Percentiles rank a stretch among this genome's conserved stretches.
Evolutionary conservation across 1,140 invertebrate genomes (phyloP).

Genomic region (Hydropsyche tenuis): DNA sequence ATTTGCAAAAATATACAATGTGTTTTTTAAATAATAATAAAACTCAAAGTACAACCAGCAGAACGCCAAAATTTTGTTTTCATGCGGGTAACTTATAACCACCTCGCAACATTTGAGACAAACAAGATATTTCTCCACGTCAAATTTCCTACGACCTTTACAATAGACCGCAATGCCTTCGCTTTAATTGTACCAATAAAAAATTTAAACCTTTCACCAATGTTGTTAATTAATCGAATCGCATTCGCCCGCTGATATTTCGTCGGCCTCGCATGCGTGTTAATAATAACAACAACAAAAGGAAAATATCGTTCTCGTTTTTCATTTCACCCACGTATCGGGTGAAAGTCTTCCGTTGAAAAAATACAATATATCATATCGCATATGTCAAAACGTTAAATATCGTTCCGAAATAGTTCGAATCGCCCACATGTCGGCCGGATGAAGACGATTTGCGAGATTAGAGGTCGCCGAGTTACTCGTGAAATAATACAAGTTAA

Average conservation of each 20-base stretch:
- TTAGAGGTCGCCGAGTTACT: slow-evolving; percentile 28
- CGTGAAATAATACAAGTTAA: slow-evolving; percentile 2
- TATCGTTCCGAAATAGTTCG: neutral
- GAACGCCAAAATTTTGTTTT: no score
- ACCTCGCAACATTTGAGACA: no score
- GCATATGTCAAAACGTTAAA: neutral
- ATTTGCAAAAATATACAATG: no score
- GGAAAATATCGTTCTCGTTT: slow-evolving; percentile 14
- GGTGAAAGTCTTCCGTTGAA: neutral
- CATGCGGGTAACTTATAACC: no score
- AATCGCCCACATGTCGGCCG: neutral
- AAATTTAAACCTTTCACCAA: slow-evolving; percentile 13
- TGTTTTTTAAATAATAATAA: no score
- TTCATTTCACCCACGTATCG: slow-evolving; percentile 17
- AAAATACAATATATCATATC: neutral
- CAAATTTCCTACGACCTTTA: no score
- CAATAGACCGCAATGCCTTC: no score
- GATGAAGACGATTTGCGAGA: slow-evolving; percentile 22
- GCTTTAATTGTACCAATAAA: neutral
- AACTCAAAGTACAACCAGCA: no score
- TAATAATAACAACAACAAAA: neutral
- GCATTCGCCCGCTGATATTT: slow-evolving; percentile 22
- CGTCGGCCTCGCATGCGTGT: slow-evolving; percentile 1
- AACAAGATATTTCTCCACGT: no score
- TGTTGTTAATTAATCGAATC: slow-evolving; percentile 14